Conservation (phyloP, 2,888 invertebrate genomes). For the Acrocera orbiculus region DNA sequence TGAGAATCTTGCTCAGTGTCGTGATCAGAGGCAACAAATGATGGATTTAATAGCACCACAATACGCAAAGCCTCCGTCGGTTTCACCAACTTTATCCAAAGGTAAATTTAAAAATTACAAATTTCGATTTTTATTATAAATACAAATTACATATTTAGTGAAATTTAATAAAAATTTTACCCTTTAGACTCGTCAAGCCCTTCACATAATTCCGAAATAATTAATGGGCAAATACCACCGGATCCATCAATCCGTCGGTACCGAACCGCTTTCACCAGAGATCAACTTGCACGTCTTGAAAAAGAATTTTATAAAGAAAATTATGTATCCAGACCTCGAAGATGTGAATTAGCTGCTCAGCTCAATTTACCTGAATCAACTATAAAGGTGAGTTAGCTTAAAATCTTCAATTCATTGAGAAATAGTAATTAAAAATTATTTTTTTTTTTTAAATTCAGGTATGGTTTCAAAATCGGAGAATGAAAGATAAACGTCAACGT, state of each 20-base stretch:
- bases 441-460: constrained; percentile 42
- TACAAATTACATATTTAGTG: no score
- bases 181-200: no score
- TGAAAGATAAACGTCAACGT: constrained; percentile 83
- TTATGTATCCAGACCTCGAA: constrained; percentile 86
- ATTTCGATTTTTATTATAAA: no score
- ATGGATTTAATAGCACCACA: constrained; percentile 41
- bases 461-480: constrained; percentile 56
- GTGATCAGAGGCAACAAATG: constrained; percentile 35
- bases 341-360: constrained; percentile 88
- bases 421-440: not conserved
- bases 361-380: constrained; percentile 91
- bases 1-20: constrained; percentile 18
- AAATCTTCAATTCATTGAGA: not conserved
- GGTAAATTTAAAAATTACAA: constrained; percentile 19
- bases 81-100: constrained; percentile 38
- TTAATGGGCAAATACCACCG: constrained; percentile 23
- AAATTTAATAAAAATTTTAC: no score
- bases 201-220: constrained; percentile 3
- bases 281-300: constrained; percentile 80
- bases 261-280: constrained; percentile 91
- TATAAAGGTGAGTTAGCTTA: constrained; percentile 60
- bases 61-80: constrained; percentile 32
- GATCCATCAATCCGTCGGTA: constrained; percentile 70
- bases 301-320: constrained; percentile 95